Percentiles rank a stretch among this genome's conserved stretches.
Evolutionary conservation across 2,113 vertebrate genomes (phyloP).

Genomic region (Coregonus clupeaformis): DNA sequence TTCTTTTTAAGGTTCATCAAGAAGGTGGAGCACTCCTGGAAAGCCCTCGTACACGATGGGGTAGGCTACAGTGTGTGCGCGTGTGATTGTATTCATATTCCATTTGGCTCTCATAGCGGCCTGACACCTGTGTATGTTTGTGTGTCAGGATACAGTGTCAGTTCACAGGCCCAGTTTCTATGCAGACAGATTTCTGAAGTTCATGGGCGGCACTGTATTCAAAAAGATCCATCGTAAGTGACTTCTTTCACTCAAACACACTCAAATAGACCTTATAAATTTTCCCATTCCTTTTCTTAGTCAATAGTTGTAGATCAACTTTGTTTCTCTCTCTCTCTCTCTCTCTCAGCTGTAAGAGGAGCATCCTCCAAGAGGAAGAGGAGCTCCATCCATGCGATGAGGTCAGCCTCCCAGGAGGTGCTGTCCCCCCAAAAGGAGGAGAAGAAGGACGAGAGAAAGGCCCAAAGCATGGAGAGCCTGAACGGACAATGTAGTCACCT

Average conservation of each 20-base stretch:
- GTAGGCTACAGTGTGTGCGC: conserved; percentile 64
- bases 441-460: conserved; percentile 77
- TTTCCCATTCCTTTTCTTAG: background rate
- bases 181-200: conserved; percentile 91
- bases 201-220: conserved; percentile 92
- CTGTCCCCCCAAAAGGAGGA: conserved; percentile 76
- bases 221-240: conserved; percentile 87
- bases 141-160: conserved; percentile 86
- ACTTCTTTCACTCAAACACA: background rate
- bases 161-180: conserved; percentile 94
- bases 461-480: conserved; percentile 87
- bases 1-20: conserved; percentile 85
- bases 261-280: background rate
- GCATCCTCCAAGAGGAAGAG: conserved; percentile 86
- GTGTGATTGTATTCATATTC: conserved; percentile 12
- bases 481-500: conserved; percentile 79
- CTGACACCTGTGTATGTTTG: background rate
- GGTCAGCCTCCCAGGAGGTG: conserved; percentile 87
- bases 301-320: too few species aligned
- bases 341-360: conserved; percentile 77
- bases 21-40: conserved; percentile 98
- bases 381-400: conserved; percentile 78
- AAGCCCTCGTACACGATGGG: conserved; percentile 93
- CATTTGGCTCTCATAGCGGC: too few species aligned
- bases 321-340: background rate